These are phyloP conservation scores for Aleiodes leptofemur DNA, from an alignment of 2,888 invertebrate species.

Conservation along the genomic window DNA sequence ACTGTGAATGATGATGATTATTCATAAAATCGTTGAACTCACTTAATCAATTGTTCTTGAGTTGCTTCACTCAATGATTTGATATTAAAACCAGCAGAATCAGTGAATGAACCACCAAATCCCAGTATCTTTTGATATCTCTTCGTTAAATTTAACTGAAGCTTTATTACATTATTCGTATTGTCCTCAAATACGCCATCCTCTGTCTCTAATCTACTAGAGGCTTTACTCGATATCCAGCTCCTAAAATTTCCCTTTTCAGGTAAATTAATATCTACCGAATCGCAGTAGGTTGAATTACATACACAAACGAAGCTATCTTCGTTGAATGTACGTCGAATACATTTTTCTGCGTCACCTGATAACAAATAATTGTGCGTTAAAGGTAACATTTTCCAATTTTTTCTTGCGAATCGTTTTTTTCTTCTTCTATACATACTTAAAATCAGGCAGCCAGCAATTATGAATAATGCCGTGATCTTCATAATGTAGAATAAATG, in stretches of 20 bases:
- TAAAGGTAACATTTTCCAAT: too few species aligned
- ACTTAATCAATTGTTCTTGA: constrained; percentile 78
- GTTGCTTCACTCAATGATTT: constrained; percentile 77
- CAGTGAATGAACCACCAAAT: constrained; percentile 93
- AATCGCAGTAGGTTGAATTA: constrained; percentile 83
- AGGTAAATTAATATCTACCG: constrained; percentile 76
- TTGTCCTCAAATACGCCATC: constrained; percentile 70
- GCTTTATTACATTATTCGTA: not conserved
- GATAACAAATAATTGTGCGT: too few species aligned
- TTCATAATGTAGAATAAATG: too few species aligned
- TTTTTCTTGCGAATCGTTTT: too few species aligned
- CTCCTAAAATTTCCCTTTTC: constrained; percentile 75
- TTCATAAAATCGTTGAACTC: constrained; percentile 49
- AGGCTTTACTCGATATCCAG: constrained; percentile 80
- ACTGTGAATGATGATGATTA: too few species aligned
- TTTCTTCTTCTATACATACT: too few species aligned
- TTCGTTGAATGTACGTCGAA: constrained; percentile 61
- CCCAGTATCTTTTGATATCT: constrained; percentile 85
- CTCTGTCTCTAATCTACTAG: constrained; percentile 78
- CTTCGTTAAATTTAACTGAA: constrained; percentile 64
- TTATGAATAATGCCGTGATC: too few species aligned
- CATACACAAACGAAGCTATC: constrained; percentile 83
- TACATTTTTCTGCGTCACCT: constrained; percentile 56
- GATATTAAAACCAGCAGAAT: constrained; percentile 83
- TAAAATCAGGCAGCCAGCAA: too few species aligned